Evolutionary conservation across 2,113 vertebrate species (phyloP), one percentile per base, ranked within the genome.

Genomic region (Rhynchomys soricoides): DNA sequence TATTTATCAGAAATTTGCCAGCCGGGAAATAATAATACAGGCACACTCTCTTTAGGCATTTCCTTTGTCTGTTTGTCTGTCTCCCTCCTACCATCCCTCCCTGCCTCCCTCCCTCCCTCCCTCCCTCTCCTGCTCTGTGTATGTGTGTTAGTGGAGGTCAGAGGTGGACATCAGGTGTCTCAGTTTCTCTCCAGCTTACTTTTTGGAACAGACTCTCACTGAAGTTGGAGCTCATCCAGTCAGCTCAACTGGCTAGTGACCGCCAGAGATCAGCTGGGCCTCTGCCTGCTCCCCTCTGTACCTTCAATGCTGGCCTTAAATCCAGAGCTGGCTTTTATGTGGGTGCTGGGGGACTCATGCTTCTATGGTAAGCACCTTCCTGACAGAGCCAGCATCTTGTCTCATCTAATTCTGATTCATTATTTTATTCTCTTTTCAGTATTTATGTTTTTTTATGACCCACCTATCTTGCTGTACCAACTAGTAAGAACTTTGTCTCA

Each of bases 391-490:
- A 52, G 22, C 21, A 15, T 40, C 21, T n/a, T 24, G 6, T 37
- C 37, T 21, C 88, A 83, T 15, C 34, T 62, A 55, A 57, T 31
- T 75, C 16, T n/a, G 11, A 66, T 71, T 37, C 0, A 2, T 94
- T 43, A 52, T 3, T 92, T 66, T 43, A n/a, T 7, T 78, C n/a
- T 88, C 64, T 55, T 91, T 89, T 92, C 57, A 82, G 55, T 70
- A 57, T 86, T 21, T 43, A 17, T 16, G 34, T 29, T 37, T 26
- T 68, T 50, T 86, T 86, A n/a, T 90, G 5, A n/a, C 24, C 40
- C 3, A 29, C 3, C 21, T 31, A 48, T 55, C 34, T 85, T 86
- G 62, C 37, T n/a, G 6, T 0, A 89, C 31, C 57, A 26, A 52
- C 3, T 57, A 62, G 34, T 26, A 79, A 89, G 57, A 55, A 89